Evolutionary conservation across 1,140 invertebrate species (phyloP).

Genomic region (Sminthurides bifidus): DNA sequence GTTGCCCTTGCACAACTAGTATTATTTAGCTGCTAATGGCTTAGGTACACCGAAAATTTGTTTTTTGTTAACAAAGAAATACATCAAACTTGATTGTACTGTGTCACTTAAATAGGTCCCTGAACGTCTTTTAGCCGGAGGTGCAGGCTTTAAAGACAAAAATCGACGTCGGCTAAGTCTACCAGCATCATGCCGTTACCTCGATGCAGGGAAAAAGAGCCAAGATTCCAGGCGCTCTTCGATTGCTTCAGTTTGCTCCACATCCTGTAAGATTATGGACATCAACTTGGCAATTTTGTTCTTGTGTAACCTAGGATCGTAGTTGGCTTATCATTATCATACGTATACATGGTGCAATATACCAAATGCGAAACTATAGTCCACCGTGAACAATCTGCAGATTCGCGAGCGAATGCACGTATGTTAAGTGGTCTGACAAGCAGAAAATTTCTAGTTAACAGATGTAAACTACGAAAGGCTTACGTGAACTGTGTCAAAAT

Average conservation of each 20-base stretch:
- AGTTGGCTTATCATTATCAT: no score
- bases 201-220: constrained; percentile 30
- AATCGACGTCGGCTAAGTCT: constrained; percentile 38
- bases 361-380: no score
- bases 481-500: no score
- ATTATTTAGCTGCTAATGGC: background rate
- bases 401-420: no score
- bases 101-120: constrained; percentile 31
- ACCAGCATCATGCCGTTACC: constrained; percentile 35
- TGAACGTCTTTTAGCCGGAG: constrained; percentile 34
- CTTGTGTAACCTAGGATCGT: background rate
- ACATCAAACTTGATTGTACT: background rate
- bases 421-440: constrained; percentile 11
- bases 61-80: background rate
- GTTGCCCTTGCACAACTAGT: background rate
- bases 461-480: no score
- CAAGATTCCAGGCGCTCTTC: constrained; percentile 35
- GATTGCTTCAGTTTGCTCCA: constrained; percentile 37
- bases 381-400: no score
- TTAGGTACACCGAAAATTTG: background rate
- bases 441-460: no score
- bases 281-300: background rate
- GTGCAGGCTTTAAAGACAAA: constrained; percentile 36
- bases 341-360: no score
- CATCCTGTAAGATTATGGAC: constrained; percentile 35